These are phyloP conservation scores for Ostrea edulis DNA, from an alignment of 1,140 invertebrate genomes.

Conservation along the genomic window DNA sequence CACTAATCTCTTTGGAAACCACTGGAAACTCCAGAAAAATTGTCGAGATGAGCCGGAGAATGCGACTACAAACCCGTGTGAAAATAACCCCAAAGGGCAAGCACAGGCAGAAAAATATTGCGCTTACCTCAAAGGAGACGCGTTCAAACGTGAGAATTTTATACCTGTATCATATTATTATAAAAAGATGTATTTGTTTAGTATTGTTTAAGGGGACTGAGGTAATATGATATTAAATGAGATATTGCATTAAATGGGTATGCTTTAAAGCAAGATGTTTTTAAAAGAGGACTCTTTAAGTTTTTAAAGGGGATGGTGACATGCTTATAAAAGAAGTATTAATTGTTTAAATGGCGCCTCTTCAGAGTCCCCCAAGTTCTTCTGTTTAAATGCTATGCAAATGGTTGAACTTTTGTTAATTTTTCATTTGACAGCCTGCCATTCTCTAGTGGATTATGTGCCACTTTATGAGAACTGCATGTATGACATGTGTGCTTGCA, in stretches of 20 bases:
- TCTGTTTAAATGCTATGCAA: not conserved
- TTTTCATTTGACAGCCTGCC: conserved; percentile 84
- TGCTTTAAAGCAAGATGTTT: no score
- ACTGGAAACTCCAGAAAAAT: conserved; percentile 90
- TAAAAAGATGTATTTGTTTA: no score
- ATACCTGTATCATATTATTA: not conserved
- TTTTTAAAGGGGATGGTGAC: no score
- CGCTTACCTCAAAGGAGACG: conserved; percentile 64
- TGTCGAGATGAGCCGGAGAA: conserved; percentile 83
- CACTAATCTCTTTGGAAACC: conserved; percentile 89
- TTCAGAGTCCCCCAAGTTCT: not conserved
- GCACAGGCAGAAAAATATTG: conserved; percentile 69
- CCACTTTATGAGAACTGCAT: conserved; percentile 89
- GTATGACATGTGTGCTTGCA: conserved; percentile 92
- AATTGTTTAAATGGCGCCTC: no score
- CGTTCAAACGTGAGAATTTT: conserved; percentile 64
- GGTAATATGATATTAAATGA: no score
- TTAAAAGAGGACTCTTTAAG: no score
- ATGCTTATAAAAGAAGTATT: no score
- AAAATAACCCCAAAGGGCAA: conserved; percentile 66
- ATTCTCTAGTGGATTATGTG: conserved; percentile 88
- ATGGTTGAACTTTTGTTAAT: not conserved
- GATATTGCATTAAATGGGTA: no score
- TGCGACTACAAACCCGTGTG: conserved; percentile 63
- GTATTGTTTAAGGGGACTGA: no score